Evolutionary conservation across 2,113 vertebrate genomes (phyloP).

Genomic region (Lasiurus cinereus): DNA sequence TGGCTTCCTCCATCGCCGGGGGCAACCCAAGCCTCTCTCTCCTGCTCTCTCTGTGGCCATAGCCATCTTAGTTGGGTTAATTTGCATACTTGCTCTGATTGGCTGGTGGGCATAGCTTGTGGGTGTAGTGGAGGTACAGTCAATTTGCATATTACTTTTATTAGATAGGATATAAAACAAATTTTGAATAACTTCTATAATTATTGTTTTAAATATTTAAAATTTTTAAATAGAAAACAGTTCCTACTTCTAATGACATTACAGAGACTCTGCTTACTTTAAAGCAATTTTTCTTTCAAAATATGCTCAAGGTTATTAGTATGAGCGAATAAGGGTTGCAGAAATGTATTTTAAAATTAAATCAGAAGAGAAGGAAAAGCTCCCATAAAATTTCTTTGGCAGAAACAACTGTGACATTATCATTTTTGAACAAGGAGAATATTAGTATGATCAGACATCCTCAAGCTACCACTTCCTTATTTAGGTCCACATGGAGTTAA

Average conservation of each 20-base stretch:
- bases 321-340: neutral
- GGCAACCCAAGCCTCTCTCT: too few species aligned
- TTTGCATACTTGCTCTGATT: too few species aligned
- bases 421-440: slow-evolving; percentile 31
- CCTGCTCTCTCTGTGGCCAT: too few species aligned
- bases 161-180: neutral
- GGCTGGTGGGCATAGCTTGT: too few species aligned
- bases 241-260: slow-evolving; percentile 12
- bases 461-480: slow-evolving; percentile 34
- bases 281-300: slow-evolving; percentile 61
- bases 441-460: neutral
- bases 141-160: too few species aligned
- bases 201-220: neutral
- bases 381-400: neutral
- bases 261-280: neutral
- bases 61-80: too few species aligned
- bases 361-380: slow-evolving; percentile 2
- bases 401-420: slow-evolving; percentile 37
- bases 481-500: slow-evolving; percentile 9
- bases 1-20: too few species aligned
- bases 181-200: slow-evolving; percentile 7
- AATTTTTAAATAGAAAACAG: neutral
- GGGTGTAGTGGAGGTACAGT: too few species aligned
- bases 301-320: neutral
- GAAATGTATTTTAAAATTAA: slow-evolving; percentile 52